A percentile compares a stretch with the other conserved stretches of the same genome.
These are phyloP conservation scores for Noctua comes DNA, from an alignment of 2,888 invertebrate genomes.

Conservation along the genomic window DNA sequence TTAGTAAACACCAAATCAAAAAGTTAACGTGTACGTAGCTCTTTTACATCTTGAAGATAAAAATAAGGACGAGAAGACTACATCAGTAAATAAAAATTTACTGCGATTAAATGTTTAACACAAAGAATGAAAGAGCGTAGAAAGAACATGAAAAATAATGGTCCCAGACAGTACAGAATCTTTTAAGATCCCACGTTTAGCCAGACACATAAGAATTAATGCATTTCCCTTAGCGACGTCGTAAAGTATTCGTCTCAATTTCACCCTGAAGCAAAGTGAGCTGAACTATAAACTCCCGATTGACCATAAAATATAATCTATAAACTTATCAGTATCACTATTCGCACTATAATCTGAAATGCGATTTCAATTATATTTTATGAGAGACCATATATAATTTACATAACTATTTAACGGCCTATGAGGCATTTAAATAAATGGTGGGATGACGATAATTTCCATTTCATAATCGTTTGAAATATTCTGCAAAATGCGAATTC, in stretches of 20 bases:
- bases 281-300: slow-evolving; percentile 15
- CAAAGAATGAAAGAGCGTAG: not conserved
- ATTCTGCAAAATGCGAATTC: not conserved
- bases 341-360: slow-evolving; percentile 23
- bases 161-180: not conserved
- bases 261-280: not conserved
- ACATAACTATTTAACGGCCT: slow-evolving; percentile 3
- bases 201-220: slow-evolving; percentile 30
- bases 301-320: slow-evolving; percentile 19
- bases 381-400: slow-evolving; percentile 20
- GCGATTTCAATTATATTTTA: slow-evolving; percentile 27
- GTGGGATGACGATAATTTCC: not conserved
- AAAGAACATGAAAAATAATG: slow-evolving; percentile 1
- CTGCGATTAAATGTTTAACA: not conserved
- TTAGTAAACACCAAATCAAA: no score
- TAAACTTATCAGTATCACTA: slow-evolving; percentile 35
- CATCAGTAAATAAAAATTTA: not conserved
- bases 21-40: not conserved
- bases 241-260: slow-evolving; percentile 23
- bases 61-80: no score
- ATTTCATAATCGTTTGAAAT: slow-evolving; percentile 1
- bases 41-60: no score
- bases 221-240: not conserved
- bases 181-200: not conserved
- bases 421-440: slow-evolving; percentile 2